Percentiles rank a stretch among this genome's conserved stretches.
phyloP scores from a whole-genome alignment of 2,113 vertebrate genomes.

The Forbesichthys papilliferus region DNA sequence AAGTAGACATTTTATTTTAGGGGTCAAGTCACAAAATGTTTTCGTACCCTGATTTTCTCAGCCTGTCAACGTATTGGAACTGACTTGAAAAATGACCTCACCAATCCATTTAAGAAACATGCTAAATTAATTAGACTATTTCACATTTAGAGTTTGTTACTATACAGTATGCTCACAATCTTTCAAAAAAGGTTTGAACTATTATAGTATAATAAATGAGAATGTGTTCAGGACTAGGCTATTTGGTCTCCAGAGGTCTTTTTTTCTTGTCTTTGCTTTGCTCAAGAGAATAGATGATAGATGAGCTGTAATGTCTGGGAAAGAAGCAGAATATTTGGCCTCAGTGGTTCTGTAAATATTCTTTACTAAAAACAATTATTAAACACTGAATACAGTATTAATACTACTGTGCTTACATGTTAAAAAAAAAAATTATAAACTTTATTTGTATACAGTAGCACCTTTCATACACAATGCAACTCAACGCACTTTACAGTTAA shows the following conservation, averaged over 20 bases:
- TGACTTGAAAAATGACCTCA: not conserved
- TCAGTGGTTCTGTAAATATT: conserved; percentile 75
- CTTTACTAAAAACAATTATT: conserved; percentile 70
- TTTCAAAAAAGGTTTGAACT: not conserved
- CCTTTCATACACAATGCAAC: too few species aligned
- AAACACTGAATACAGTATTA: conserved; percentile 75
- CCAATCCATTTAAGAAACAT: not conserved
- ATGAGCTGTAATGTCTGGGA: conserved; percentile 73
- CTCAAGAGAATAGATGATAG: conserved; percentile 67
- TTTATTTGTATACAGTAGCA: too few species aligned
- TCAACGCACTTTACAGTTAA: too few species aligned
- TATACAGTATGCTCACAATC: too few species aligned
- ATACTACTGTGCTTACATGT: conserved; percentile 31
- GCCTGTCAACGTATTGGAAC: too few species aligned
- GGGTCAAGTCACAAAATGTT: not conserved
- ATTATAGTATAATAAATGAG: conserved; percentile 21
- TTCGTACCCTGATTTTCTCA: not conserved
- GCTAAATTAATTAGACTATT: too few species aligned
- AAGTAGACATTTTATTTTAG: not conserved
- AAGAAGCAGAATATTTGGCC: conserved; percentile 68
- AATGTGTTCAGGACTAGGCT: conserved; percentile 19
- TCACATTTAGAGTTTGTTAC: too few species aligned
- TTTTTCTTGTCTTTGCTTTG: conserved; percentile 53
- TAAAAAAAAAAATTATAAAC: conserved; percentile 32
- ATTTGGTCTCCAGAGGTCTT: conserved; percentile 41